A percentile compares a stretch with the other conserved stretches of the same genome.
Evolutionary conservation across 2,113 vertebrate genomes (phyloP).

Genomic region (Heteronetta atricapilla): DNA sequence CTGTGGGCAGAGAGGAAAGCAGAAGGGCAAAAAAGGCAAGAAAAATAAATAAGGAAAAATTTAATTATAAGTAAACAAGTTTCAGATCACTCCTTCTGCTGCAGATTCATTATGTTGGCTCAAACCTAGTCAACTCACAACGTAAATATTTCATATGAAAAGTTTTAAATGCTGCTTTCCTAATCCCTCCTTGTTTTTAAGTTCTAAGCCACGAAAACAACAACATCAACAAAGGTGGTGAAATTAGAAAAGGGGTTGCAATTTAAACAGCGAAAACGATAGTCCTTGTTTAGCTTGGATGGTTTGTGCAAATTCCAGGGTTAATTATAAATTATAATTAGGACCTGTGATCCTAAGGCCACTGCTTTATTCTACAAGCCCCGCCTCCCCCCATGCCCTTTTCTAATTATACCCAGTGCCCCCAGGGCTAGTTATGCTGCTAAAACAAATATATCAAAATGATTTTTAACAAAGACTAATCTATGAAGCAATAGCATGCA

Average conservation of each 20-base stretch:
- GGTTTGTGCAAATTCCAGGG: conserved; percentile 59
- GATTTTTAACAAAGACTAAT: conserved; percentile 75
- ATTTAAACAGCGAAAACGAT: conserved; percentile 56
- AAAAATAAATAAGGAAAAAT: conserved; percentile 45
- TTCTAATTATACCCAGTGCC: conserved; percentile 78
- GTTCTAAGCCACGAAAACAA: conserved; percentile 54
- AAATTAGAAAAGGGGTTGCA: conserved; percentile 22
- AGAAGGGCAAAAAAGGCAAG: conserved; percentile 44
- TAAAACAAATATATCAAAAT: conserved; percentile 85
- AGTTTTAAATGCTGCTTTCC: conserved; percentile 56
- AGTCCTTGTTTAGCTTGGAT: conserved; percentile 56
- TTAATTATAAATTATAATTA: conserved; percentile 82
- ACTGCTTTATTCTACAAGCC: conserved; percentile 74
- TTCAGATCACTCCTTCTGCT: conserved; percentile 40
- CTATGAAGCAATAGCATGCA: conserved; percentile 68
- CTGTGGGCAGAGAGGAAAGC: conserved; percentile 47
- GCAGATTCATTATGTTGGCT: conserved; percentile 37
- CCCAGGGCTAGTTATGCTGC: conserved; percentile 75
- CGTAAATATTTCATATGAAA: conserved; percentile 54
- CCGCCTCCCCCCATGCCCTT: conserved; percentile 68
- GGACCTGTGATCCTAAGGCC: conserved; percentile 72
- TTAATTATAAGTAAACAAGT: conserved; percentile 46
- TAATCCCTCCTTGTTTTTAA: conserved; percentile 62
- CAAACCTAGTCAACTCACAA: conserved; percentile 34
- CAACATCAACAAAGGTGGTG: conserved; percentile 60